Conservation (phyloP, 2,888 invertebrate species). For the Muscina levida region DNA sequence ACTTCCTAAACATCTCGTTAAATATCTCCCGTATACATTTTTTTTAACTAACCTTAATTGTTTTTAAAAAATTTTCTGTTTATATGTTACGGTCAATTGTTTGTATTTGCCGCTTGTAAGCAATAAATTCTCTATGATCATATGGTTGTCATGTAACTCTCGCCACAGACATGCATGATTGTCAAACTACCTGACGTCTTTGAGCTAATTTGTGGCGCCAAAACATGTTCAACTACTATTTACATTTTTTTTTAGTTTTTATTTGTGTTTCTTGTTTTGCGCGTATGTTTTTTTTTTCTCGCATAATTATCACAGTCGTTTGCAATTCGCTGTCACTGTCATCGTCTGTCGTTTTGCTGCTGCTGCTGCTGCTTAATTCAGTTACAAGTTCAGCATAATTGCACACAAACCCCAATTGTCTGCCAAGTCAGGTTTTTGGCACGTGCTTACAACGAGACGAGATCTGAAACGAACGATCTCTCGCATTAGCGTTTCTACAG, state of each 20-base stretch:
- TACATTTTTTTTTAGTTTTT: background rate
- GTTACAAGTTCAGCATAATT: slow-evolving; percentile 65
- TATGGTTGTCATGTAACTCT: too few species aligned
- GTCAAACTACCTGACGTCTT: slow-evolving; percentile 63
- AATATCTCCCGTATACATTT: too few species aligned
- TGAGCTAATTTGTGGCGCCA: slow-evolving; percentile 63
- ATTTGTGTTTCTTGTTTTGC: too few species aligned
- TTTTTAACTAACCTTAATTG: too few species aligned
- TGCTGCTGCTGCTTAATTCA: slow-evolving; percentile 38
- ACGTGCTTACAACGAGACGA: slow-evolving; percentile 49
- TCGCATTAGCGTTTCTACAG: background rate
- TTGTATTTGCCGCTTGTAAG: too few species aligned
- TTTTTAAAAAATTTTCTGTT: too few species aligned
- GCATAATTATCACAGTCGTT: slow-evolving; percentile 11
- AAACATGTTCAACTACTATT: slow-evolving; percentile 56
- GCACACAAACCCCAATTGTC: slow-evolving; percentile 51
- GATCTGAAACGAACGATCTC: slow-evolving; percentile 36
- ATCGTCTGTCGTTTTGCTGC: background rate
- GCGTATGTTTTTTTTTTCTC: slow-evolving; percentile 40
- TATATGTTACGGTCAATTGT: too few species aligned
- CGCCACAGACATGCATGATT: background rate
- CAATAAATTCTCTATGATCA: too few species aligned
- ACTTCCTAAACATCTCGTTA: too few species aligned
- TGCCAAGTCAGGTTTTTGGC: slow-evolving; percentile 55
- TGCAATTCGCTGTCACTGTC: slow-evolving; percentile 15